Percentiles rank a stretch among this genome's conserved stretches.
Conservation (phyloP, 2,888 invertebrate species). For the Eilema griseolum region DNA sequence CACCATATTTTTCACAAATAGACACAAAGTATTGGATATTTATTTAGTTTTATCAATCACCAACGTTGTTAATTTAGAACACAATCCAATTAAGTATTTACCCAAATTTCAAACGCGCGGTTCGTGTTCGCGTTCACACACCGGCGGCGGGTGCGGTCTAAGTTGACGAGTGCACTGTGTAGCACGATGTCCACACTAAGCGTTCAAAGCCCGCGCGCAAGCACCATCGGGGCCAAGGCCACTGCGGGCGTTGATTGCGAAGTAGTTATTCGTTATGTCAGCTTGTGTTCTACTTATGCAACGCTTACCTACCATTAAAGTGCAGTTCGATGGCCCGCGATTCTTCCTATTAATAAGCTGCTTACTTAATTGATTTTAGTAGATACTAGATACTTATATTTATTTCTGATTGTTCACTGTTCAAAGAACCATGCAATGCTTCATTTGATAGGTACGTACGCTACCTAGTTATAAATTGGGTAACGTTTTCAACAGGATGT, state of each 20-base stretch:
- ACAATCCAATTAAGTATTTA: slow-evolving; percentile 43
- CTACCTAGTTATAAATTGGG: slow-evolving; percentile 1
- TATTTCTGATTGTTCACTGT: not conserved
- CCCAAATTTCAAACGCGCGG: slow-evolving; percentile 49
- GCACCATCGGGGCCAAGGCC: slow-evolving; percentile 80
- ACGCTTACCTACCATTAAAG: slow-evolving; percentile 72
- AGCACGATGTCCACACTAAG: slow-evolving; percentile 53
- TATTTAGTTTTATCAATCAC: not conserved
- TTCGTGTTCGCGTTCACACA: slow-evolving; percentile 58
- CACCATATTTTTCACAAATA: slow-evolving; percentile 2
- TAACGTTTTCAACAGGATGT: slow-evolving; percentile 7
- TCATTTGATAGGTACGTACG: not conserved
- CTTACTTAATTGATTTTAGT: slow-evolving; percentile 15
- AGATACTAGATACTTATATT: not conserved
- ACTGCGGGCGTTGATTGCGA: slow-evolving; percentile 73
- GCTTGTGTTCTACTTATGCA: slow-evolving; percentile 85
- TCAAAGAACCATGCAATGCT: not conserved
- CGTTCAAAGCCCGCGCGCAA: slow-evolving; percentile 49
- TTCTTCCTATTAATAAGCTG: slow-evolving; percentile 42
- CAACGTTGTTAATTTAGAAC: slow-evolving; percentile 13
- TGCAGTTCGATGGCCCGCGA: slow-evolving; percentile 79
- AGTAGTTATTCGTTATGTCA: slow-evolving; percentile 82
- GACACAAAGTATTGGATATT: not conserved
- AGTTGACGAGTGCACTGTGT: slow-evolving; percentile 57
- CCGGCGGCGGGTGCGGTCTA: slow-evolving; percentile 59